phyloP scores from a whole-genome alignment of 1,140 invertebrate species.

The Apolygus lucorum region DNA sequence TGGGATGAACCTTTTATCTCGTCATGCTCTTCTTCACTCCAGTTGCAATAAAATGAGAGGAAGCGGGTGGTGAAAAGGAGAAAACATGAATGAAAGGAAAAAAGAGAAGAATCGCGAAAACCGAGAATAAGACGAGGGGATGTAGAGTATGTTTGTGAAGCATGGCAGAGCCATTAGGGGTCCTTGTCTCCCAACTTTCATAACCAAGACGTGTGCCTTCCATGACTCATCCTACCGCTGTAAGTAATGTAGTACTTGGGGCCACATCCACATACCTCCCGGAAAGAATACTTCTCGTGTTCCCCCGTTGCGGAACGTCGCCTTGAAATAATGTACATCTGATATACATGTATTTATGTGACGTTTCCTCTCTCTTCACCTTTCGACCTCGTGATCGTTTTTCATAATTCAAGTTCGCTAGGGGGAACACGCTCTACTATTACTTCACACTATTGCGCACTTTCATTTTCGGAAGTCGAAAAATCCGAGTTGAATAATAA shows the following conservation, averaged over 20 bases:
- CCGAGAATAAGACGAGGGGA: neutral
- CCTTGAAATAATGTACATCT: neutral
- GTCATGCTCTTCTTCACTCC: too few species aligned
- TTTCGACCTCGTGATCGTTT: neutral
- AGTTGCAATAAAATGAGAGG: too few species aligned
- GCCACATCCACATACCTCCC: neutral
- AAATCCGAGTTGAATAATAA: too few species aligned
- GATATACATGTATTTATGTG: neutral
- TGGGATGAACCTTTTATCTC: too few species aligned
- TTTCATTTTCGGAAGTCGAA: too few species aligned
- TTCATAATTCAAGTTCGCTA: neutral
- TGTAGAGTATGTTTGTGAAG: neutral
- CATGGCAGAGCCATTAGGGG: neutral
- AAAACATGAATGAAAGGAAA: neutral
- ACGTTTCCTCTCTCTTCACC: neutral
- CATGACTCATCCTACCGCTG: neutral
- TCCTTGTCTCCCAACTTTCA: neutral
- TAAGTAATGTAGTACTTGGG: neutral
- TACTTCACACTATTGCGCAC: too few species aligned
- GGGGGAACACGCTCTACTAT: too few species aligned
- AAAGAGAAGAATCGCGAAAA: too few species aligned
- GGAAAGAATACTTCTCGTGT: neutral
- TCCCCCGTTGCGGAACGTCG: neutral
- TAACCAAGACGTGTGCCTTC: neutral
- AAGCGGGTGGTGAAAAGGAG: too few species aligned